Percentiles rank a stretch among this genome's conserved stretches.
Evolutionary conservation across 2,888 invertebrate species (phyloP).

Genomic region (Drosophila parthenogenetica): DNA sequence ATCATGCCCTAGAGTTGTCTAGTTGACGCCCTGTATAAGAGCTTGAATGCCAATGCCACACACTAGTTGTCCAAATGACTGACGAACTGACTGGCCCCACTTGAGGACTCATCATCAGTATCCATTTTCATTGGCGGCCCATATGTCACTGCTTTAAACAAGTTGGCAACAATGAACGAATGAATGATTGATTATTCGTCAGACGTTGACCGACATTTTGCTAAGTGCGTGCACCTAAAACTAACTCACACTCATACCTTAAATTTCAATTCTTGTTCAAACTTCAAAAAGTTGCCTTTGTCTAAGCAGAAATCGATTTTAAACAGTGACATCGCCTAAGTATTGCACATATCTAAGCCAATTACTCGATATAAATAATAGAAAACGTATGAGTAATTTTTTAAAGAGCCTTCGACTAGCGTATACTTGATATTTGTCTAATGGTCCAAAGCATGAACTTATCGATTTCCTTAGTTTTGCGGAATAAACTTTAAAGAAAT

Average conservation of each 20-base stretch:
- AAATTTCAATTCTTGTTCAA: background rate
- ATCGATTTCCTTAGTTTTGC: conserved; percentile 36
- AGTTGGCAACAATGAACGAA: conserved; percentile 57
- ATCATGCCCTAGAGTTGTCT: background rate
- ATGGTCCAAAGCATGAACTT: background rate
- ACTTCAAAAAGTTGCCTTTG: background rate
- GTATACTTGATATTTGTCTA: conserved; percentile 28
- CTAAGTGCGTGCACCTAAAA: conserved; percentile 9
- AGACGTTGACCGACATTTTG: conserved; percentile 21
- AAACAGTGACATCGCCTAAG: conserved; percentile 6
- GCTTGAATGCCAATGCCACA: conserved; percentile 27
- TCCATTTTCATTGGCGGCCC: conserved; percentile 23
- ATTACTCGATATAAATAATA: conserved; percentile 18
- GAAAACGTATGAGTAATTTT: conserved; percentile 27
- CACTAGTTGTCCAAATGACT: conserved; percentile 37
- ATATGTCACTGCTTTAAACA: conserved; percentile 64
- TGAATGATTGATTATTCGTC: conserved; percentile 71
- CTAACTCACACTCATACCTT: background rate
- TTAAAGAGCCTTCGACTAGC: background rate
- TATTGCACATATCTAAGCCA: background rate
- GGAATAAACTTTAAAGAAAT: too few relatives aligned
- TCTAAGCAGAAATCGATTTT: conserved; percentile 34
- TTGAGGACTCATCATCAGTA: conserved; percentile 27
- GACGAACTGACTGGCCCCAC: conserved; percentile 36
- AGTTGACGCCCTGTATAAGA: background rate